A percentile compares a stretch with the other conserved stretches of the same genome.
phyloP scores from a whole-genome alignment of 2,888 invertebrate genomes.

The Tridacna crocea region DNA sequence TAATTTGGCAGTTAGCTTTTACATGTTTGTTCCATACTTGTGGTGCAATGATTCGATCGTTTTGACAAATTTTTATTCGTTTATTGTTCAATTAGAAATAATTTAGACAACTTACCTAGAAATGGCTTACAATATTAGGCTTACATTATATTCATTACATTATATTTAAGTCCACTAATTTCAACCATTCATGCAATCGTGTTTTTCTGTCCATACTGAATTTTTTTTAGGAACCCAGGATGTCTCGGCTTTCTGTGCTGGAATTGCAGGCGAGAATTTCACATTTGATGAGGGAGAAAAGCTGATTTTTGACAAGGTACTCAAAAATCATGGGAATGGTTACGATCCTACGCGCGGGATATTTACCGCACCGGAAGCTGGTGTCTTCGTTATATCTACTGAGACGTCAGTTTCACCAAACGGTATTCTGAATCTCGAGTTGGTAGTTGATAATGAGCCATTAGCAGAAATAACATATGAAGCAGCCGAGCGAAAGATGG shows the following conservation, averaged over 20 bases:
- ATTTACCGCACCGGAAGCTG: constrained; percentile 12
- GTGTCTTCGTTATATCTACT: constrained; percentile 2
- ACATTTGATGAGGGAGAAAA: not conserved
- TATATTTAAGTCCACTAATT: no score
- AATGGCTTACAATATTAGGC: no score
- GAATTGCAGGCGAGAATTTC: not conserved
- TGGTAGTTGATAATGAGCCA: not conserved
- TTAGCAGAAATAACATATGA: not conserved
- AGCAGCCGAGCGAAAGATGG: not conserved
- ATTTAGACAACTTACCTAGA: no score
- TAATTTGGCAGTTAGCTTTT: no score
- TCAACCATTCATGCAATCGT: no score
- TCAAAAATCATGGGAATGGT: not conserved
- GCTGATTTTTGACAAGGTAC: constrained; percentile 1
- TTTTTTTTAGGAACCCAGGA: not conserved
- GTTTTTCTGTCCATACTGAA: no score
- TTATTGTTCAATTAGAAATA: no score
- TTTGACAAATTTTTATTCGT: no score
- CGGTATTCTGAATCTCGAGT: not conserved
- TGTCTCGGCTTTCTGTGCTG: not conserved
- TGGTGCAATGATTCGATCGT: no score
- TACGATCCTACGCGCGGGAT: not conserved
- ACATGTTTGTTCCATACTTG: no score
- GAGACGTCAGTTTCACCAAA: constrained; percentile 3
- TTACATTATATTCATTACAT: no score